These are phyloP conservation scores for Drosophila pseudotakahashii DNA, from an alignment of 2,888 invertebrate genomes.

Conservation along the genomic window DNA sequence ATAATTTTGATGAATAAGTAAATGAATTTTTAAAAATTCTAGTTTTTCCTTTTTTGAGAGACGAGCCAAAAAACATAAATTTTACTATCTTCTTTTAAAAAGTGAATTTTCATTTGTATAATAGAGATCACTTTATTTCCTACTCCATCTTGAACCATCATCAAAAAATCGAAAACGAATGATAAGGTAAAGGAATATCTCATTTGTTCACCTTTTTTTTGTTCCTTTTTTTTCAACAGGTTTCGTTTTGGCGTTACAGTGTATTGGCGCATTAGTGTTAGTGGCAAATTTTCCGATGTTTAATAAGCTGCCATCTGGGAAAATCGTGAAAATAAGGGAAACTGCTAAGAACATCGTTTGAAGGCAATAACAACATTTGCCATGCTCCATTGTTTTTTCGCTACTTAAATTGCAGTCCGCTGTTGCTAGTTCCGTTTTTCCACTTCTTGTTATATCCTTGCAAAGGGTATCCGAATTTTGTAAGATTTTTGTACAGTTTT, in stretches of 20 bases:
- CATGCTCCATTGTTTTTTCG: constrained; percentile 49
- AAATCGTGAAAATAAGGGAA: constrained; percentile 2
- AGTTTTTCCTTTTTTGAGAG: too few species aligned
- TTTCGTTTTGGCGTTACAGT: neutral
- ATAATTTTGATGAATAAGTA: too few species aligned
- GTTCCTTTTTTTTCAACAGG: neutral
- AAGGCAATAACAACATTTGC: constrained; percentile 52
- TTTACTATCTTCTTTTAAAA: too few species aligned
- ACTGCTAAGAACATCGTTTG: constrained; percentile 10
- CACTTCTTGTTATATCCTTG: neutral
- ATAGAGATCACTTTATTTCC: too few species aligned
- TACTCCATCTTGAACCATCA: neutral
- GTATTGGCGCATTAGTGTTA: neutral
- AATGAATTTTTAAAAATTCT: too few species aligned
- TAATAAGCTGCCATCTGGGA: constrained; percentile 28
- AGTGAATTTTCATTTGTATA: too few species aligned
- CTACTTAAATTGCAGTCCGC: constrained; percentile 60
- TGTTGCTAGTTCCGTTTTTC: neutral
- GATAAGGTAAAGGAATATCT: neutral
- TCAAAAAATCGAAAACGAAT: neutral
- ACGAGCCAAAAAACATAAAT: too few species aligned
- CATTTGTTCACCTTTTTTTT: constrained; percentile 8
- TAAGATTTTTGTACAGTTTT: too few species aligned
- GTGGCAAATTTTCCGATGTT: constrained; percentile 13
- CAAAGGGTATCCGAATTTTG: too few species aligned